Percentiles rank a stretch among this genome's conserved stretches.
Evolutionary conservation across 2,797 vertebrate genomes (phyloP).

Genomic region (Enteromius mattozi): DNA sequence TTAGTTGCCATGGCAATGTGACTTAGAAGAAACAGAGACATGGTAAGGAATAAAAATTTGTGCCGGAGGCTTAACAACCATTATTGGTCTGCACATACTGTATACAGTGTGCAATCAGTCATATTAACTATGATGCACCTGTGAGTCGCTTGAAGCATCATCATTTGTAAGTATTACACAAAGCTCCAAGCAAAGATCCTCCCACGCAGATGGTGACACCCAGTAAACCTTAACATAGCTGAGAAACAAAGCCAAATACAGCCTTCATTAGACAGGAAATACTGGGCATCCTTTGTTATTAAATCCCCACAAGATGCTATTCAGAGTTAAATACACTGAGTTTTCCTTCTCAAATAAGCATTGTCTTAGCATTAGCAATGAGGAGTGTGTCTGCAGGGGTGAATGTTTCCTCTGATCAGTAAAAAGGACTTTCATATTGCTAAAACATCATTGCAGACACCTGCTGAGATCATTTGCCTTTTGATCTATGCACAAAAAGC

Average conservation of each 20-base stretch:
- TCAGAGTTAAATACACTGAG: neutral
- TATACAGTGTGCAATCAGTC: constrained; percentile 46
- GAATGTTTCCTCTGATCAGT: neutral
- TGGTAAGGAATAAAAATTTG: constrained; percentile 73
- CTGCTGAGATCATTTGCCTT: neutral
- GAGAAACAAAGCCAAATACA: neutral
- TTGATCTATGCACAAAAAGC: neutral
- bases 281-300: neutral
- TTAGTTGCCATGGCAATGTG: constrained; percentile 80
- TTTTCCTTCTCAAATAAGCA: neutral
- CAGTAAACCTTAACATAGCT: constrained; percentile 8
- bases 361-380: neutral
- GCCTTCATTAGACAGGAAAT: neutral
- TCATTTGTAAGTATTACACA: constrained; percentile 20
- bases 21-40: constrained; percentile 67
- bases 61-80: constrained; percentile 65
- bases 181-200: constrained; percentile 1
- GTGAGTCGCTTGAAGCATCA: constrained; percentile 1
- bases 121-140: neutral
- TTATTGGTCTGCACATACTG: constrained; percentile 64
- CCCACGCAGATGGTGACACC: neutral
- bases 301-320: neutral
- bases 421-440: neutral
- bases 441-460: neutral
- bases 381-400: neutral